These are phyloP conservation scores for Neostethus bicornis DNA, from an alignment of 2,797 vertebrate genomes.

Conservation along the genomic window DNA sequence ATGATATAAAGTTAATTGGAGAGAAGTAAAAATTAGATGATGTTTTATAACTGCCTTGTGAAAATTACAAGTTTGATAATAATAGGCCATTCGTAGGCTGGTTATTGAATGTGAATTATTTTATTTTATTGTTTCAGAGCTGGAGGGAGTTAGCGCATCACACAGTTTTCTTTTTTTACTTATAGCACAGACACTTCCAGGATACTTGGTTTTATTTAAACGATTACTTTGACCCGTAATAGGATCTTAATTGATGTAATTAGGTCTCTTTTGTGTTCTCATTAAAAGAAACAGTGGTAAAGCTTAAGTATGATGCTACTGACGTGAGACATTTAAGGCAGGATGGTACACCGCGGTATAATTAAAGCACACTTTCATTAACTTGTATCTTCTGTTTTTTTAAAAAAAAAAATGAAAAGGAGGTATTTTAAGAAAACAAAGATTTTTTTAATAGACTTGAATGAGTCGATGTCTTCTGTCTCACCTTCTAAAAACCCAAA, in stretches of 20 bases:
- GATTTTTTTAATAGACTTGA: not conserved
- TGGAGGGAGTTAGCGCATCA: constrained; percentile 60
- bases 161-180: constrained; percentile 33
- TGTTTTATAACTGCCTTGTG: constrained; percentile 72
- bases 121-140: constrained; percentile 74
- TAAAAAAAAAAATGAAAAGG: not conserved
- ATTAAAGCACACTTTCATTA: not conserved
- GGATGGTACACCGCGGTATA: not conserved
- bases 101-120: constrained; percentile 74
- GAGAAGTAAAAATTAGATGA: constrained; percentile 74
- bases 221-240: constrained; percentile 31
- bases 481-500: not conserved
- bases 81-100: constrained; percentile 72
- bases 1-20: constrained; percentile 76
- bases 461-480: not conserved
- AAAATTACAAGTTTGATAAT: constrained; percentile 81
- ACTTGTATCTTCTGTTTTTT: not conserved
- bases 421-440: not conserved
- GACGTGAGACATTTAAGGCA: not conserved
- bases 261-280: not conserved
- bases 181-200: constrained; percentile 43
- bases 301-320: not conserved
- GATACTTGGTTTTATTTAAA: constrained; percentile 26
- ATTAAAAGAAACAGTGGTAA: constrained; percentile 9
- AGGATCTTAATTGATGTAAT: constrained; percentile 19